phyloP scores from a whole-genome alignment of 2,888 invertebrate species.

The Scaptomyza tumidula region DNA sequence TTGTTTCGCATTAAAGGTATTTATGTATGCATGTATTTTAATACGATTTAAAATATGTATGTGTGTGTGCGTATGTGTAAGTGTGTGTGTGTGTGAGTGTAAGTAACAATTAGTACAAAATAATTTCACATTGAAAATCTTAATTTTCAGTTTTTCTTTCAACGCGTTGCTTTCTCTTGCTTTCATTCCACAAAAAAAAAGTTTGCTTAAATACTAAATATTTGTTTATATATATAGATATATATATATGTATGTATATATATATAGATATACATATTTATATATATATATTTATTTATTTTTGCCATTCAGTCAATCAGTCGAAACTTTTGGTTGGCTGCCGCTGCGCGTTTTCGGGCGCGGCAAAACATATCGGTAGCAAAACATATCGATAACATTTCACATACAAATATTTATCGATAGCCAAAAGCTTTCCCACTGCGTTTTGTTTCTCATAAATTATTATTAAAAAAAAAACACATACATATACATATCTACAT shows the following conservation, averaged over 20 bases:
- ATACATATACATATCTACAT: conserved; percentile 28
- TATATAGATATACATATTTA: not conserved
- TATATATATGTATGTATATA: conserved; percentile 15
- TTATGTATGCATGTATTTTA: conserved; percentile 30
- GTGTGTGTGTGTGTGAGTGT: conserved; percentile 53
- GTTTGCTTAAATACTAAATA: conserved; percentile 55
- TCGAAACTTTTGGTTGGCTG: conserved; percentile 82
- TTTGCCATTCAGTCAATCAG: conserved; percentile 84
- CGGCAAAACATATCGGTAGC: conserved; percentile 26
- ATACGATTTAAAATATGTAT: conserved; percentile 36
- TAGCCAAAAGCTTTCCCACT: conserved; percentile 75
- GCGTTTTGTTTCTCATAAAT: conserved; percentile 76
- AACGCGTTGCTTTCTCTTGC: conserved; percentile 22
- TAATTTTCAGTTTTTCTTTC: conserved; percentile 42
- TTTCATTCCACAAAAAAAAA: conserved; percentile 61
- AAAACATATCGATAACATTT: conserved; percentile 28
- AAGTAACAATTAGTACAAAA: conserved; percentile 78
- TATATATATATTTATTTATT: conserved; percentile 49
- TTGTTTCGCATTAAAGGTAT: conserved; percentile 12
- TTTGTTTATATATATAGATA: conserved; percentile 16
- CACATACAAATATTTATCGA: conserved; percentile 43
- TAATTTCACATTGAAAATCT: conserved; percentile 70
- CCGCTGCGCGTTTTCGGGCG: conserved; percentile 24
- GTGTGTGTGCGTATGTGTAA: conserved; percentile 23
- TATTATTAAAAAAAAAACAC: conserved; percentile 45